phyloP scores from a whole-genome alignment of 2,888 invertebrate species.

The Meandrusa payeni region DNA sequence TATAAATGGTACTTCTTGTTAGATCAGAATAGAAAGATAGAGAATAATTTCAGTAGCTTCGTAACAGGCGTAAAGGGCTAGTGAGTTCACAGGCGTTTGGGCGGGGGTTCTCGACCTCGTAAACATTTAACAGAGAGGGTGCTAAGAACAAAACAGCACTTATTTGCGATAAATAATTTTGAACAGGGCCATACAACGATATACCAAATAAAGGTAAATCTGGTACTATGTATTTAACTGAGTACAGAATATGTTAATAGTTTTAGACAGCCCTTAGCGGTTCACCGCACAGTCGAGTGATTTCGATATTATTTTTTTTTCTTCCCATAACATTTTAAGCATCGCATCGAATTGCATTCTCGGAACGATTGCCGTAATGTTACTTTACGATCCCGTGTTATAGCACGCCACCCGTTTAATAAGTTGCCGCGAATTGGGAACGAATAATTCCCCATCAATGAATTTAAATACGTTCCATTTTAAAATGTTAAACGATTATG shows the following conservation, averaged over 20 bases:
- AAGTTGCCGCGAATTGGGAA: conserved; percentile 6
- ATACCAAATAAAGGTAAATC: too few species aligned
- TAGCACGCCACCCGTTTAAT: conserved; percentile 4
- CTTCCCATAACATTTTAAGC: conserved; percentile 15
- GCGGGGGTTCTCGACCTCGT: too few species aligned
- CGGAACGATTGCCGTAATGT: conserved; percentile 15
- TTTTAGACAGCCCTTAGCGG: conserved; percentile 9
- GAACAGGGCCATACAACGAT: neutral
- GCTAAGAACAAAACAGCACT: too few species aligned
- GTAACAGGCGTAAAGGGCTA: too few species aligned
- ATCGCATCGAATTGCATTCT: conserved; percentile 20
- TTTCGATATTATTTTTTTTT: conserved; percentile 11
- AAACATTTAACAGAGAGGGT: too few species aligned
- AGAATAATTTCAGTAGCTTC: too few species aligned
- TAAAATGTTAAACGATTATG: neutral
- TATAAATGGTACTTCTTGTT: too few species aligned
- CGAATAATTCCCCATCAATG: conserved; percentile 1
- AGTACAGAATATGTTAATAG: conserved; percentile 3
- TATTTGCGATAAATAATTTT: too few species aligned
- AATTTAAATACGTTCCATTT: neutral
- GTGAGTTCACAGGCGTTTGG: too few species aligned
- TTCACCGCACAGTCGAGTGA: conserved; percentile 9
- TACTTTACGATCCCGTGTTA: conserved; percentile 7
- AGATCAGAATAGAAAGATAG: too few species aligned
- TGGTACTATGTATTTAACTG: too few species aligned